phyloP scores from a whole-genome alignment of 2,888 invertebrate genomes.

The Camponotus fellah region DNA sequence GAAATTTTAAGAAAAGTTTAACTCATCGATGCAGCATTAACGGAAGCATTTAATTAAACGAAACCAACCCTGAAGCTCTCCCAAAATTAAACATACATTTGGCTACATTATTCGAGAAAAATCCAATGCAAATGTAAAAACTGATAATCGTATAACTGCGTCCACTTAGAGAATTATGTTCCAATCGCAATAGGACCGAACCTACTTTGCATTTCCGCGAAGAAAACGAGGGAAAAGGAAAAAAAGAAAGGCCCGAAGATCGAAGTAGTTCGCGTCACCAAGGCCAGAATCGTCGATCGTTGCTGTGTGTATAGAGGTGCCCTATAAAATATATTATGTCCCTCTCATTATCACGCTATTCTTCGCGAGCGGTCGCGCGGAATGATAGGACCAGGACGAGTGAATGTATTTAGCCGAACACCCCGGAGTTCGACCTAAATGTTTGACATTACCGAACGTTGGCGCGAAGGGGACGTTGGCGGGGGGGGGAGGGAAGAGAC shows the following conservation, averaged over 20 bases:
- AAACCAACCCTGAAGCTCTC: not conserved
- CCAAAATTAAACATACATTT: too few species aligned
- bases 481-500: slow-evolving; percentile 62
- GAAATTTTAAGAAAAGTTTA: not conserved
- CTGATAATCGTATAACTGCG: not conserved
- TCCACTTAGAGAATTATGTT: not conserved
- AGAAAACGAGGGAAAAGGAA: slow-evolving; percentile 8
- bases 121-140: not conserved
- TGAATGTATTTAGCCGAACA: slow-evolving; percentile 84
- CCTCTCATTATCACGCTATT: slow-evolving; percentile 83
- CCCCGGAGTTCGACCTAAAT: slow-evolving; percentile 81
- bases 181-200: not conserved
- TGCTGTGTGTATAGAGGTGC: slow-evolving; percentile 16
- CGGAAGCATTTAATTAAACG: not conserved
- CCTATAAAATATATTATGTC: slow-evolving; percentile 79
- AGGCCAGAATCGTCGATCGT: slow-evolving; percentile 35
- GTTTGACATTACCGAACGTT: slow-evolving; percentile 83
- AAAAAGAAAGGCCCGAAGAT: not conserved
- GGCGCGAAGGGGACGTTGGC: slow-evolving; percentile 57
- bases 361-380: slow-evolving; percentile 84
- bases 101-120: not conserved
- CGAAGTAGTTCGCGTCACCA: slow-evolving; percentile 28
- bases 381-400: slow-evolving; percentile 83
- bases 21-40: not conserved
- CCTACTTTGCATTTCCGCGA: not conserved